A percentile compares a stretch with the other conserved stretches of the same genome.
Evolutionary conservation across 2,797 vertebrate species (phyloP).

Genomic region (Siniperca obscura): DNA sequence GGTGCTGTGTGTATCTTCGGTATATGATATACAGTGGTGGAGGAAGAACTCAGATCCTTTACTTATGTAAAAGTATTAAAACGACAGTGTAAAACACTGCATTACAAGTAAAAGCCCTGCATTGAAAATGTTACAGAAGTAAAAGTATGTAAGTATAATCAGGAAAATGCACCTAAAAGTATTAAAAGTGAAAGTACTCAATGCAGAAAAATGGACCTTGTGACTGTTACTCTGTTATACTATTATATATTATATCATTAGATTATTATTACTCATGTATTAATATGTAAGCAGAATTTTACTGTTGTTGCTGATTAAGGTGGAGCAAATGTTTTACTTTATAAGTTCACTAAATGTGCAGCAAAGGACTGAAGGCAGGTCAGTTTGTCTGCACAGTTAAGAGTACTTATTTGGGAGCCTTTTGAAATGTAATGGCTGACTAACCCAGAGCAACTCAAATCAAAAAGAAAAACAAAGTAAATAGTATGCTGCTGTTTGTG

Average conservation of each 20-base stretch:
- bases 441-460: background rate
- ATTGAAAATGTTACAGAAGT: too few species aligned
- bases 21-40: too few species aligned
- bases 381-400: background rate
- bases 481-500: background rate
- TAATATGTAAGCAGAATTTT: too few species aligned
- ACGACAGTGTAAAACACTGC: background rate
- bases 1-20: background rate
- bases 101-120: background rate
- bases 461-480: background rate
- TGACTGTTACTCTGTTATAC: too few species aligned
- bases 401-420: background rate
- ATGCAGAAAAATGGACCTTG: too few species aligned
- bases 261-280: too few species aligned
- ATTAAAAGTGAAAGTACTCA: background rate
- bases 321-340: too few species aligned
- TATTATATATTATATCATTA: too few species aligned
- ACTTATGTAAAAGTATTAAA: background rate
- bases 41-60: background rate
- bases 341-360: too few species aligned
- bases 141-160: too few species aligned
- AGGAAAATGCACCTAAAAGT: background rate
- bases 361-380: too few species aligned
- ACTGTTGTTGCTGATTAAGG: too few species aligned
- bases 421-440: background rate